Evolutionary conservation across 1,140 invertebrate genomes (phyloP), one percentile per base, ranked within the genome.

Genomic region (Tenebrio molitor): DNA sequence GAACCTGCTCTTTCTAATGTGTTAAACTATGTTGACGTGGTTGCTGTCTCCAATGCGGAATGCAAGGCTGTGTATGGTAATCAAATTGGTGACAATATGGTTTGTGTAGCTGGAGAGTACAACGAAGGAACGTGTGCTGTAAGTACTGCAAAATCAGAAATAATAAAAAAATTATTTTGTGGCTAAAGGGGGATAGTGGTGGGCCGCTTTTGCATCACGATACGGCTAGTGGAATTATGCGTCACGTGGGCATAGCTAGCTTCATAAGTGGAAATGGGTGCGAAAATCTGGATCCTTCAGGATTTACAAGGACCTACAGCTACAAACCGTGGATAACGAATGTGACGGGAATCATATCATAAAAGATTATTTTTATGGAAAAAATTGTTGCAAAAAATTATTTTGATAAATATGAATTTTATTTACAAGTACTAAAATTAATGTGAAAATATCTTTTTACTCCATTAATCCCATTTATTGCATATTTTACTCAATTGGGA

Each of bases 81-180:
- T n/a, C 44, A 50, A 50, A 50, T 50, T 2, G 12, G n/a, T 12
- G 50, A 58, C 23, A 25, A 58, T 7, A 58, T 58, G 50, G 50
- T 29, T 29, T 58, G 50, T 29, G 50, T 58, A 6, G 50, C 23
- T 29, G 50, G 50, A 2, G 23, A 25, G n/a, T 58, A 58, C 12
- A 58, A 58, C 12, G 50, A 58, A 58, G 50, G 50, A 15, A 23
- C 50, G 25, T 58, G 50, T 58, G 14, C 21, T 12, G 50, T 58
- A 58, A 14, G 50, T 29, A 3, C 14, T 29, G 1, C 4, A n/a
- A n/a, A n/a, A n/a, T n/a, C n/a, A n/a, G n/a, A n/a, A n/a, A n/a
- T n/a, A n/a, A n/a, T n/a, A n/a, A n/a, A n/a, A n/a, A n/a, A n/a
- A n/a, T n/a, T n/a, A n/a, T n/a, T n/a, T n/a, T n/a, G n/a, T n/a